Conservation (phyloP, 2,113 vertebrate genomes). For the Edolisoma coerulescens region DNA sequence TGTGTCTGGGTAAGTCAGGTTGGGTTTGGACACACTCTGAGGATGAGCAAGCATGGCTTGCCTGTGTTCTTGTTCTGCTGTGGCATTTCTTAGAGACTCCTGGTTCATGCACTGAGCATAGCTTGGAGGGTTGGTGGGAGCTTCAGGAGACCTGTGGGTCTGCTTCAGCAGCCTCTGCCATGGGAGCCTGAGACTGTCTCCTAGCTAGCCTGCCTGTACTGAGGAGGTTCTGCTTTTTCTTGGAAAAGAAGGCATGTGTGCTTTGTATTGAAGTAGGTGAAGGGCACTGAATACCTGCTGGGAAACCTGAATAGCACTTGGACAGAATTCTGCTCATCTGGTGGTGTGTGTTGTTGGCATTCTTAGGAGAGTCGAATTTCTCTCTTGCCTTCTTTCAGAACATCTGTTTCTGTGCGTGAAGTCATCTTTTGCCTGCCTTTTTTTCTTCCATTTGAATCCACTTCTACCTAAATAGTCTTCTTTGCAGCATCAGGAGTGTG, state of each 20-base stretch:
- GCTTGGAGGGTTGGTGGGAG: background rate
- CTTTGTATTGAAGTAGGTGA: background rate
- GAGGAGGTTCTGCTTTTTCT: background rate
- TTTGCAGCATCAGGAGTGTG: background rate
- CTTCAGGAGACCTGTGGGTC: background rate
- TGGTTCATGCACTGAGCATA: background rate
- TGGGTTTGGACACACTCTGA: background rate
- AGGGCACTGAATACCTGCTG: background rate
- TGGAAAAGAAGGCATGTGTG: background rate
- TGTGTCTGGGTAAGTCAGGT: background rate
- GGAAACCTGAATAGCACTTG: background rate
- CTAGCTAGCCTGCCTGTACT: background rate
- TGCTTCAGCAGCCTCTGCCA: background rate
- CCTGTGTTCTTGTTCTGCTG: background rate
- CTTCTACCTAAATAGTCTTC: background rate
- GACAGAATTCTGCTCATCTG: background rate
- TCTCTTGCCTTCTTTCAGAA: background rate
- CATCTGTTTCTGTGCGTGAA: background rate
- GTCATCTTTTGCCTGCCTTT: background rate
- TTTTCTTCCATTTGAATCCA: background rate
- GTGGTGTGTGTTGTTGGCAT: background rate
- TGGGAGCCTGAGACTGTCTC: background rate
- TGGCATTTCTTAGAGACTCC: background rate
- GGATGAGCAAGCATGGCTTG: background rate
- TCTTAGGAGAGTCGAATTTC: background rate